Percentiles rank a stretch among this genome's conserved stretches.
Conservation (phyloP, 2,113 vertebrate genomes). For the Melanotaenia duboulayi region DNA sequence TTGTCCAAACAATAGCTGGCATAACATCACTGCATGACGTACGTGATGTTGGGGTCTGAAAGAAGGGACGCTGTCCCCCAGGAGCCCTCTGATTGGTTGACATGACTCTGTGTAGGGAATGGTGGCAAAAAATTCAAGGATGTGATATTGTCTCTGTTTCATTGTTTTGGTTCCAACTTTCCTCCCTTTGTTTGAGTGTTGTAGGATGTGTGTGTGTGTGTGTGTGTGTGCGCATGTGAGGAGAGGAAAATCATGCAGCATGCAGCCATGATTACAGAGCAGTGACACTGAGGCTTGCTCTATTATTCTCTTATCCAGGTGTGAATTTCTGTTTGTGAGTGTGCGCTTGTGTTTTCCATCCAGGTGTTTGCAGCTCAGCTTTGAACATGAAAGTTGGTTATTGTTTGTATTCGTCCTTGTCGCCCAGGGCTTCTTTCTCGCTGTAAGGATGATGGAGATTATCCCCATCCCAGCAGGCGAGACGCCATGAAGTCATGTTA, state of each 20-base stretch:
- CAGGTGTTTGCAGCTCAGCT: constrained; percentile 62
- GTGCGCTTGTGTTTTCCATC: constrained; percentile 50
- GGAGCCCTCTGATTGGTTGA: constrained; percentile 27
- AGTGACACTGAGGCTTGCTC: constrained; percentile 19
- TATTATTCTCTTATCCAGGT: constrained; percentile 72
- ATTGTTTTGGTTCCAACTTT: constrained; percentile 50
- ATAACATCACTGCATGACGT: neutral
- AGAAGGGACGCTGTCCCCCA: constrained; percentile 15
- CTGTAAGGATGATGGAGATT: constrained; percentile 35
- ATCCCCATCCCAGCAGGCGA: constrained; percentile 13
- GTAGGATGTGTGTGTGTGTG: constrained; percentile 8
- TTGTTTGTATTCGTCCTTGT: constrained; percentile 52
- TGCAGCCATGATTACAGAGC: constrained; percentile 65
- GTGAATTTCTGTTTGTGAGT: constrained; percentile 49
- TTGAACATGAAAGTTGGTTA: constrained; percentile 33
- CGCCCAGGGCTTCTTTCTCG: constrained; percentile 10
- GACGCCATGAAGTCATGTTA: constrained; percentile 54
- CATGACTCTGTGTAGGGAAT: neutral
- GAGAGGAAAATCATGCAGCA: constrained; percentile 28
- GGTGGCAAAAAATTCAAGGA: constrained; percentile 12
- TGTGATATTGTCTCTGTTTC: constrained; percentile 42
- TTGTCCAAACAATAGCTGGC: neutral
- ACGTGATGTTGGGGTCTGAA: neutral
- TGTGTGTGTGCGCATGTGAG: constrained; percentile 17
- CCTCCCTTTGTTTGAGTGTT: constrained; percentile 58